Base-by-base conservation (phyloP, 1,140 invertebrate species). In the Phthorimaea operculella region DNA sequence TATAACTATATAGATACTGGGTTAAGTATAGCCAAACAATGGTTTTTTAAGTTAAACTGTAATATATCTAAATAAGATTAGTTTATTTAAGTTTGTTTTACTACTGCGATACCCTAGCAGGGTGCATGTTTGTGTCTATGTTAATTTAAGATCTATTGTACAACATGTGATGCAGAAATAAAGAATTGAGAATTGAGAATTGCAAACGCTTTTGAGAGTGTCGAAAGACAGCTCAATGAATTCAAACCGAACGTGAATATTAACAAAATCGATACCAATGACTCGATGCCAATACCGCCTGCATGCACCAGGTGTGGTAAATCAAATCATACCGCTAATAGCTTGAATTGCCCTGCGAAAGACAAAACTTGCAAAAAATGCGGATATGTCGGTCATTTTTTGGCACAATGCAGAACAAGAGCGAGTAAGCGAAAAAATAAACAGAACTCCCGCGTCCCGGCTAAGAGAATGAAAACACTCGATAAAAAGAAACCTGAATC, bases 151-250 rank as follows among this genome's bases (percentile, higher is more conserved):
- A n/a, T n/a, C n/a, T n/a, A n/a, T n/a, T n/a, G n/a, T n/a, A n/a
- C n/a, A n/a, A n/a, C n/a, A n/a, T n/a, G n/a, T n/a, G n/a, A n/a
- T n/a, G n/a, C n/a, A n/a, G n/a, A n/a, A n/a, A n/a, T n/a, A n/a
- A n/a, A n/a, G n/a, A n/a, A n/a, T n/a, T n/a, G n/a, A n/a, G n/a
- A n/a, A n/a, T n/a, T n/a, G n/a, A n/a, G n/a, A n/a, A n/a, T n/a
- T n/a, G 54, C 60, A 15, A 55, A 59, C 55, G 39, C 54, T n/a
- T 49, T 53, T 21, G 58, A 55, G 55, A 50, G 42, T 33, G 44
- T 58, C 4, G 11, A 56, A 2, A 11, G 52, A 17, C 57, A 57
- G 18, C 36, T 57, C 10, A 45, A 15, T 45, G 14, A 45, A 11
- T 17, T 16, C 45, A 34, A 33, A 47, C 7, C 14, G 4, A 42